Evolutionary conservation across 1,140 invertebrate genomes (phyloP).

Genomic region (Neodiprion fabricii): DNA sequence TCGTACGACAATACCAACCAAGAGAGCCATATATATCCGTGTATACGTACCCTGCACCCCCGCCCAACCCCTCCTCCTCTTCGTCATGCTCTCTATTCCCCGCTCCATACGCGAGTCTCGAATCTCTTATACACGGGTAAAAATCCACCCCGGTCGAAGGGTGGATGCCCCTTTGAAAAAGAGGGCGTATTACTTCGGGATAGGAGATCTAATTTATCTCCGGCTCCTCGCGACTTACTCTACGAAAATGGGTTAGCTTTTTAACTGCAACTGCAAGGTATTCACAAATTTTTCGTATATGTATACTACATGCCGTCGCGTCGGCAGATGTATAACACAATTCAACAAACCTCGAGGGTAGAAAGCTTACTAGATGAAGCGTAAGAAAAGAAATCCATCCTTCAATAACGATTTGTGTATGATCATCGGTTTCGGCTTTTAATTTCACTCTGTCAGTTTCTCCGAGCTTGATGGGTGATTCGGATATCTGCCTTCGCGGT

Average conservation of each 20-base stretch:
- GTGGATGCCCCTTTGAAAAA: not conserved
- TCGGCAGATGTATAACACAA: too few species aligned
- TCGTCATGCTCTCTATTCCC: not conserved
- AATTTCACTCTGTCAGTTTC: too few species aligned
- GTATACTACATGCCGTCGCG: too few species aligned
- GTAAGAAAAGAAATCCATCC: too few species aligned
- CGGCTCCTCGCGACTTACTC: conserved; percentile 38
- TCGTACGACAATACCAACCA: conserved; percentile 24
- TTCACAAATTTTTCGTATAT: conserved; percentile 34
- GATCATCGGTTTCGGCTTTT: too few species aligned
- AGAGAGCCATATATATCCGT: conserved; percentile 8
- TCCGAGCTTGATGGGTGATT: too few species aligned
- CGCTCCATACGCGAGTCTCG: not conserved
- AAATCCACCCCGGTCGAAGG: not conserved
- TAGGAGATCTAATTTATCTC: conserved; percentile 45
- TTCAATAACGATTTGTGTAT: too few species aligned
- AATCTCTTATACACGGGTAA: not conserved
- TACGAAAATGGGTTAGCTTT: conserved; percentile 44
- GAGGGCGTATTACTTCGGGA: conserved; percentile 22
- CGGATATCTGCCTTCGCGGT: too few species aligned
- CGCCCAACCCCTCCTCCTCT: conserved; percentile 14
- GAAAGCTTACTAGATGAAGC: too few species aligned
- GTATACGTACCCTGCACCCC: not conserved
- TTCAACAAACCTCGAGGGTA: too few species aligned
- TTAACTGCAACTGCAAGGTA: conserved; percentile 41